Conservation (phyloP, 2,797 vertebrate genomes). For the Heteromormyrus szaboi region DNA sequence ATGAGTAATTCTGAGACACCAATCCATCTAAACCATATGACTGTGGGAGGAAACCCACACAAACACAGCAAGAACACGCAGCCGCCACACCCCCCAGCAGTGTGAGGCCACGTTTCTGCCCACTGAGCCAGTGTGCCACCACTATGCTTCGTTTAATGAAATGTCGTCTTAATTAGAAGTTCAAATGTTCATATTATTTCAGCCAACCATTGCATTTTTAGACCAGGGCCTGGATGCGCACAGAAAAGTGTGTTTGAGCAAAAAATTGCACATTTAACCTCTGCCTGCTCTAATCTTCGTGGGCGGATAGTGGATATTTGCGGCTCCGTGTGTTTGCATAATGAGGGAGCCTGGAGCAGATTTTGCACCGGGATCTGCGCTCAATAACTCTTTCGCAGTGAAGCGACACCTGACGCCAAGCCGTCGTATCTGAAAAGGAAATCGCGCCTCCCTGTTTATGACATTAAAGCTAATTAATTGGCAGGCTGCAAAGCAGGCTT, state of each 20-base stretch:
- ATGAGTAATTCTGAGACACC: background rate
- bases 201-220: background rate
- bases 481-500: constrained; percentile 24
- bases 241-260: background rate
- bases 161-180: background rate
- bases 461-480: constrained; percentile 32
- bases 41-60: background rate
- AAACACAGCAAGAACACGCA: background rate
- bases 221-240: background rate
- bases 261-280: constrained; percentile 13
- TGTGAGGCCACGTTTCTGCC: background rate
- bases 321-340: background rate
- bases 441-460: background rate
- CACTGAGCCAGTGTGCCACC: background rate
- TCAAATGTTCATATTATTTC: background rate
- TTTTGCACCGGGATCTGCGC: background rate
- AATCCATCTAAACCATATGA: background rate
- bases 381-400: background rate
- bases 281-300: background rate
- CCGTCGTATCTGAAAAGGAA: constrained; percentile 18
- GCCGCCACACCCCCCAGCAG: background rate
- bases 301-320: background rate
- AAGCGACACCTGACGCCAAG: background rate
- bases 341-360: background rate
- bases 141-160: background rate